Conservation (phyloP, 1,140 invertebrate species). For the Bombus waltoni region DNA sequence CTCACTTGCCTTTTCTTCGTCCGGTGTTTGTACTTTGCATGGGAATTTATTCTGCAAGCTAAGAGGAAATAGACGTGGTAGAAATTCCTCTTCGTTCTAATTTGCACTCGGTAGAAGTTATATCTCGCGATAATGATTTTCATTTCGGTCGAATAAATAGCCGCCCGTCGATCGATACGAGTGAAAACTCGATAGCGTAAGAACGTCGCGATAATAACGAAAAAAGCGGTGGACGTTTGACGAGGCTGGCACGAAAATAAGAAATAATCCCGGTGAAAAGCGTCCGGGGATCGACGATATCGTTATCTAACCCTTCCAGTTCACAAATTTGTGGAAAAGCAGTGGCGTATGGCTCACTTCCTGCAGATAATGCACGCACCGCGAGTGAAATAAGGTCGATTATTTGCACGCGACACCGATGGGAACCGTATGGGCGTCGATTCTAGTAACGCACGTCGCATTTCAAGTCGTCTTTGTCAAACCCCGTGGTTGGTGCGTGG, state of each 20-base stretch:
- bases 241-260: constrained; percentile 9
- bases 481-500: neutral
- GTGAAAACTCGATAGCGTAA: neutral
- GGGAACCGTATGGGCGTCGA: neutral
- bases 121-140: neutral
- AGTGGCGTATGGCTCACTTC: constrained; percentile 43
- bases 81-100: neutral
- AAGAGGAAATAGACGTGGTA: neutral
- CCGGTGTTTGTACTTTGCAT: neutral
- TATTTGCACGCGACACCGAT: constrained; percentile 37
- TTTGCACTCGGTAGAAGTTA: neutral
- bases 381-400: constrained; percentile 47
- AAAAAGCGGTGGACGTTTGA: neutral
- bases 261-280: constrained; percentile 26
- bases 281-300: constrained; percentile 39
- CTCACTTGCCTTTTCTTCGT: neutral
- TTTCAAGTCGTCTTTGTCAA: neutral
- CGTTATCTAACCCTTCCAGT: constrained; percentile 57
- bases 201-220: neutral
- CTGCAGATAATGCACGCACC: constrained; percentile 50
- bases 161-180: too few relatives aligned
- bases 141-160: constrained; percentile 5
- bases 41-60: neutral
- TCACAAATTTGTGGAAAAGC: constrained; percentile 46
- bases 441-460: neutral